A percentile compares a stretch with the other conserved stretches of the same genome.
Evolutionary conservation across 2,113 vertebrate species (phyloP).

Genomic region (Amblyopsis rosae): DNA sequence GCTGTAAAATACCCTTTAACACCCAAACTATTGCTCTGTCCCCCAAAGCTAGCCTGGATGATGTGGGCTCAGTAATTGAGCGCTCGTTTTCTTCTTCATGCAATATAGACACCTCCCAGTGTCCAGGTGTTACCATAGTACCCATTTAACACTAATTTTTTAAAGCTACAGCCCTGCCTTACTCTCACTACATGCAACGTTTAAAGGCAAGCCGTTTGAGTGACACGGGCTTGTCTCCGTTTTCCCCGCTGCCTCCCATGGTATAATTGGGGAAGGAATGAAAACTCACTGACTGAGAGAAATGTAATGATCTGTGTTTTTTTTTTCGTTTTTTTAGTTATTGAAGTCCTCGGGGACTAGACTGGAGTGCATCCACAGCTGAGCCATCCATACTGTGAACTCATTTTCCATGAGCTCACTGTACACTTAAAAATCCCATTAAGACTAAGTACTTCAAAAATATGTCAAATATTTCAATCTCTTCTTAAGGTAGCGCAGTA

Average conservation of each 20-base stretch:
- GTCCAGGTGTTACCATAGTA: too few relatives aligned
- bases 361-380: background rate
- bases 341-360: background rate
- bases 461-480: background rate
- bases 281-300: background rate
- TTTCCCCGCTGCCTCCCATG: background rate
- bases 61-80: too few relatives aligned
- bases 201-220: background rate
- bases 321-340: too few relatives aligned
- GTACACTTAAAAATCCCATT: background rate
- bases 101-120: too few relatives aligned
- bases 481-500: background rate
- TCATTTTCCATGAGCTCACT: background rate
- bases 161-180: background rate
- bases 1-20: too few relatives aligned
- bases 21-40: too few relatives aligned
- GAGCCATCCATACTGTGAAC: background rate
- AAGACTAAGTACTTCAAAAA: constrained; percentile 2
- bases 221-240: background rate
- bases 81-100: too few relatives aligned
- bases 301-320: background rate
- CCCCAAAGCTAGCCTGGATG: too few relatives aligned
- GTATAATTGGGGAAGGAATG: background rate
- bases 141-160: background rate
- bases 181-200: background rate